Evolutionary conservation across 2,113 vertebrate genomes (phyloP).

Genomic region (Hemicordylus capensis): DNA sequence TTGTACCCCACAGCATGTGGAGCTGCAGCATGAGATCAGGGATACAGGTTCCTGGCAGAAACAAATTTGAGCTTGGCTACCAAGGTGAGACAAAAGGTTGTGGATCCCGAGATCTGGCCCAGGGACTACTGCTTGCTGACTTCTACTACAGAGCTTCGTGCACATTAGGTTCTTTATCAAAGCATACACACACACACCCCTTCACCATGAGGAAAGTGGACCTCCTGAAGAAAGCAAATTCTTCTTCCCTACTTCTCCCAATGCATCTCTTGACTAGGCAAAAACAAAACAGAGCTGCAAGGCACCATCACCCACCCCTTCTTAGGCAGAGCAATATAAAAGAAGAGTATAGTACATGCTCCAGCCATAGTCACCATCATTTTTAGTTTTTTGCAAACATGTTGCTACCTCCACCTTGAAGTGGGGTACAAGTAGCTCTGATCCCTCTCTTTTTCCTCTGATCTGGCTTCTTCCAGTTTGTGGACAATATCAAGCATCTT

Average conservation of each 20-base stretch:
- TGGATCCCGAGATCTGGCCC: neutral
- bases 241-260: neutral
- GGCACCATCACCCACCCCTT: neutral
- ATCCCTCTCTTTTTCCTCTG: neutral
- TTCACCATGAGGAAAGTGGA: neutral
- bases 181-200: neutral
- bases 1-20: too few relatives aligned
- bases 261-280: neutral
- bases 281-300: neutral
- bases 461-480: neutral
- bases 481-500: neutral
- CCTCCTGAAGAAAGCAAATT: neutral
- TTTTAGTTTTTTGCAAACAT: neutral
- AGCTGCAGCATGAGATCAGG: too few relatives aligned
- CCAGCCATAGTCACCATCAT: neutral
- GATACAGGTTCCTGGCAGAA: too few relatives aligned
- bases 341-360: too few relatives aligned
- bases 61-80: too few relatives aligned
- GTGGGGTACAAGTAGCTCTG: neutral
- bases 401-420: neutral
- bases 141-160: neutral
- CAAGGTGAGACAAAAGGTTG: too few relatives aligned
- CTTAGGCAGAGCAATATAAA: neutral
- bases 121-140: neutral
- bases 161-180: too few relatives aligned